Conservation (phyloP, 2,888 invertebrate genomes). For the Tetheella fluctuosa region DNA sequence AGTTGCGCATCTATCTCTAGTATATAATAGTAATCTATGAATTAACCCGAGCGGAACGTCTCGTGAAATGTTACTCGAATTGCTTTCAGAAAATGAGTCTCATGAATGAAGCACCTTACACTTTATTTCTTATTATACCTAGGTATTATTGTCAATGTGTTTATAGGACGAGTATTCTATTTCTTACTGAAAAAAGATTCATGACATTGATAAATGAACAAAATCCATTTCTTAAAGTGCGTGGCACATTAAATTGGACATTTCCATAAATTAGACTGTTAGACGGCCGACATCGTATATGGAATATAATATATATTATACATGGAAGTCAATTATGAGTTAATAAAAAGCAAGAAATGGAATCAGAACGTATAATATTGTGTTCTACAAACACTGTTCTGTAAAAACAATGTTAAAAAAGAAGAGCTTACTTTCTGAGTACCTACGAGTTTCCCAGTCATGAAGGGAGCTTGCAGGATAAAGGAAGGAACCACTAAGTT, state of each 20-base stretch:
- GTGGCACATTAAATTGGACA: slow-evolving; percentile 52
- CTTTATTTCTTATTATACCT: no score
- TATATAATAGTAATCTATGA: no score
- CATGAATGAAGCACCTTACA: no score
- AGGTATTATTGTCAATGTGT: no score
- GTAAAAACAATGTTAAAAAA: not conserved
- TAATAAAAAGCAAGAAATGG: not conserved
- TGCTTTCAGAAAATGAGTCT: no score
- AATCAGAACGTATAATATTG: not conserved
- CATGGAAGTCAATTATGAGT: not conserved
- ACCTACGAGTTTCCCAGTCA: not conserved
- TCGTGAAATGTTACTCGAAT: no score
- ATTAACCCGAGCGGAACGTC: no score
- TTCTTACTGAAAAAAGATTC: slow-evolving; percentile 36
- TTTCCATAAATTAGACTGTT: slow-evolving; percentile 55
- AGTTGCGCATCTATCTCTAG: no score
- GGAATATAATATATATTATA: not conserved
- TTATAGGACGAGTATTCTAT: slow-evolving; percentile 27
- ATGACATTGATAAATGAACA: slow-evolving; percentile 66
- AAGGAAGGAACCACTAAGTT: slow-evolving; percentile 27
- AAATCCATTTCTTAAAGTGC: slow-evolving; percentile 69
- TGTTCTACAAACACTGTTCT: not conserved
- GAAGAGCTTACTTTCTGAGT: not conserved
- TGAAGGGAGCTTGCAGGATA: slow-evolving; percentile 23
- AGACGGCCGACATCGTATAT: not conserved